Conservation (phyloP, 1,140 invertebrate species). For the Hypsibius dujardini region DNA sequence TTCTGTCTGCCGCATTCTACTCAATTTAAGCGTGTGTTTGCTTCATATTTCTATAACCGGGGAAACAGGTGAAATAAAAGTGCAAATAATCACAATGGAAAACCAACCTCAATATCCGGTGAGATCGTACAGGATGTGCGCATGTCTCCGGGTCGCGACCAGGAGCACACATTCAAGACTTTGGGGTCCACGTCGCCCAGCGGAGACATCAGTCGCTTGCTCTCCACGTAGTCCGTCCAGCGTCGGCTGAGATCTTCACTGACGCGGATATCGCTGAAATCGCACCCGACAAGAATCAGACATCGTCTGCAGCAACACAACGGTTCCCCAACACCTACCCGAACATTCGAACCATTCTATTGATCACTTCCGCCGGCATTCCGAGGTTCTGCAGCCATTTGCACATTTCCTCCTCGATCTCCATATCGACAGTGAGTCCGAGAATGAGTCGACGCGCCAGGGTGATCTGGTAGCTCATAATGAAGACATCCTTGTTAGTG, state of each 20-base stretch:
- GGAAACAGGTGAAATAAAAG: too few species aligned
- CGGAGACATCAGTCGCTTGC: slow-evolving; percentile 1
- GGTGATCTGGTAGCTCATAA: slow-evolving; percentile 97
- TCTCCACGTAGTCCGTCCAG: not conserved
- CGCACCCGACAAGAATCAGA: too few species aligned
- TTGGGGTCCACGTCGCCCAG: slow-evolving; percentile 43
- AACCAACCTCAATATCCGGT: slow-evolving; percentile 95
- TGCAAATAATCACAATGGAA: too few species aligned
- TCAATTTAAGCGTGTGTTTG: too few species aligned
- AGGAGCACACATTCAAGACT: slow-evolving; percentile 95
- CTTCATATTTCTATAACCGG: too few species aligned
- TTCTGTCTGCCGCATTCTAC: too few species aligned
- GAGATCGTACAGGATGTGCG: slow-evolving; percentile 87
- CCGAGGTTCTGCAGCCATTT: slow-evolving; percentile 74
- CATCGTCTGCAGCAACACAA: too few species aligned
- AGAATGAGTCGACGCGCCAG: slow-evolving; percentile 82
- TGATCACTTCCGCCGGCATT: slow-evolving; percentile 98
- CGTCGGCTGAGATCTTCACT: slow-evolving; percentile 77
- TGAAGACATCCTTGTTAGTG: slow-evolving; percentile 98
- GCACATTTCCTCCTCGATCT: slow-evolving; percentile 99
- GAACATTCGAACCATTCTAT: slow-evolving; percentile 82
- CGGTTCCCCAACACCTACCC: too few species aligned
- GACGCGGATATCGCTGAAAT: slow-evolving; percentile 98
- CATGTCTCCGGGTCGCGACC: slow-evolving; percentile 68
- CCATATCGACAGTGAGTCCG: slow-evolving; percentile 90